These are phyloP conservation scores for Pseudopipra pipra DNA, from an alignment of 2,113 vertebrate species.

Conservation along the genomic window DNA sequence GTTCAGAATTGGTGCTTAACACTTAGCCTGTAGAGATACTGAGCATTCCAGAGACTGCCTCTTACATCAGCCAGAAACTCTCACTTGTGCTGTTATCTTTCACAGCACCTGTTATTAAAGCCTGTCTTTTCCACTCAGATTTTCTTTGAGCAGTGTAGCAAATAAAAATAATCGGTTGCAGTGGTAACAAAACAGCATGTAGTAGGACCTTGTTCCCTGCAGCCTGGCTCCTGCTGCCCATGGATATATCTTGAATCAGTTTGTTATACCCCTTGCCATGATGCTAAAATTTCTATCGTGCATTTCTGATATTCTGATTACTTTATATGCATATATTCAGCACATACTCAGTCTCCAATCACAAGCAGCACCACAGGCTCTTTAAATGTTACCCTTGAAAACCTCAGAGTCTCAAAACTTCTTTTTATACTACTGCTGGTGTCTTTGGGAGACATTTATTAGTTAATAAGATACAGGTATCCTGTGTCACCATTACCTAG, in stretches of 20 bases:
- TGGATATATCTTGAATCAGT: neutral
- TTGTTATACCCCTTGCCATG: neutral
- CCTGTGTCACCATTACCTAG: neutral
- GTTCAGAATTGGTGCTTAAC: neutral
- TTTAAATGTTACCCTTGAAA: neutral
- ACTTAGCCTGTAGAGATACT: neutral
- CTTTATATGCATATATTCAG: neutral
- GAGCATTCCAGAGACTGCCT: neutral
- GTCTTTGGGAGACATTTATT: neutral
- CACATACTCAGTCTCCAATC: neutral
- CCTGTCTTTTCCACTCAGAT: conserved; percentile 21
- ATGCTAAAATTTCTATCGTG: neutral
- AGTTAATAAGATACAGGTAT: neutral
- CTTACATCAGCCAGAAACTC: neutral
- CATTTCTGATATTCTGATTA: neutral
- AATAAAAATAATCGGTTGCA: conserved; percentile 5
- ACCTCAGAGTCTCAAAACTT: neutral
- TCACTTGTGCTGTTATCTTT: conserved; percentile 7
- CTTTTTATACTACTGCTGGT: neutral
- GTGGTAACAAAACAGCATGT: neutral
- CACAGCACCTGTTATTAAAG: conserved; percentile 34
- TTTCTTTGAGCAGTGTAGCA: conserved; percentile 15
- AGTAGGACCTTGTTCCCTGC: neutral
- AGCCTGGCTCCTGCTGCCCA: neutral
- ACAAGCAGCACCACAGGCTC: neutral